Evolutionary conservation across 2,113 vertebrate species (phyloP).

Genomic region (Isurus oxyrinchus): DNA sequence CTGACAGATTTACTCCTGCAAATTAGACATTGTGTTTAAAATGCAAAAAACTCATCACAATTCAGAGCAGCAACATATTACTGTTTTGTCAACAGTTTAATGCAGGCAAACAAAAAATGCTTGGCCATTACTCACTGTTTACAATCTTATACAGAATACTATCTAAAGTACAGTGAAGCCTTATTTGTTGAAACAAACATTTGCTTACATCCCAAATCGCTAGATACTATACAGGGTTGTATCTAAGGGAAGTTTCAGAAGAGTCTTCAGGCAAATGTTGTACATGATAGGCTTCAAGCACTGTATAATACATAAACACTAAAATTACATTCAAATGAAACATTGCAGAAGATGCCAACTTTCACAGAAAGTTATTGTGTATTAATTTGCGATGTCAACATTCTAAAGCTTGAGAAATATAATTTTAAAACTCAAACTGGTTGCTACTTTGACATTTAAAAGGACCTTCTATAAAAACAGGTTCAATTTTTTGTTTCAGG

Average conservation of each 20-base stretch:
- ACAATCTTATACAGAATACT: not conserved
- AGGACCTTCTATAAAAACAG: not conserved
- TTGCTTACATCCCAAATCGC: not conserved
- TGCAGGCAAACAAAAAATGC: not conserved
- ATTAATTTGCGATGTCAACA: not conserved
- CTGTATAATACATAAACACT: not conserved
- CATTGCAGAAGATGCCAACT: not conserved
- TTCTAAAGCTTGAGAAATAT: not conserved
- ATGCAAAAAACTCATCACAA: not conserved
- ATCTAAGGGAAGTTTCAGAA: not conserved
- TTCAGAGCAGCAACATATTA: not conserved
- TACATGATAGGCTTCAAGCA: not conserved
- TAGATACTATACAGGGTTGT: not conserved
- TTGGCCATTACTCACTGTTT: not conserved
- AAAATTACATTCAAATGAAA: not conserved
- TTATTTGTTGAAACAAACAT: not conserved
- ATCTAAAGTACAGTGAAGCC: not conserved
- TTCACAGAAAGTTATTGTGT: not conserved
- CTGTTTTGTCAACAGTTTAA: not conserved
- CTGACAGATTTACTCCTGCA: not conserved
- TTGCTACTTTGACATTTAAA: not conserved
- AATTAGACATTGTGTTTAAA: not conserved
- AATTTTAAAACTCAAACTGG: not conserved
- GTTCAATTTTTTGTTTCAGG: not conserved
- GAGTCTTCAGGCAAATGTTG: not conserved